Evolutionary conservation across 2,113 vertebrate species (phyloP).

Genomic region (Chionodraco myersi): DNA sequence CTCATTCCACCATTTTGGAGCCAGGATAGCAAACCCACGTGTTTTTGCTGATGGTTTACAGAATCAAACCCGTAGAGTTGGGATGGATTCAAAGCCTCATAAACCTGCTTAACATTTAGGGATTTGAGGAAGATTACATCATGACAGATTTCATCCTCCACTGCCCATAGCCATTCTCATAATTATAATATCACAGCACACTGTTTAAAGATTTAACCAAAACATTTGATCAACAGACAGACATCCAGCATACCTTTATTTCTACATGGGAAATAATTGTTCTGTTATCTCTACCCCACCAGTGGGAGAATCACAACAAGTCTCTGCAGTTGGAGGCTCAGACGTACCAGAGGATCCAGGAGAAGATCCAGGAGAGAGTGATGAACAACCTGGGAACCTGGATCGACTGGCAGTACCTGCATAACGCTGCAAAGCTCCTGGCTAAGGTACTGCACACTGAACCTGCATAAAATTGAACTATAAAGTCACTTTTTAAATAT

Average conservation of each 20-base stretch:
- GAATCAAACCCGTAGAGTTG: not conserved
- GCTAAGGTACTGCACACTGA: constrained; percentile 88
- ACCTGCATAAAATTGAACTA: not conserved
- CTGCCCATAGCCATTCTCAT: not conserved
- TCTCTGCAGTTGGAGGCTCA: constrained; percentile 98
- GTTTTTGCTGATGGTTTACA: not conserved
- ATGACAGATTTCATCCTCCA: not conserved
- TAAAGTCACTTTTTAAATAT: not conserved
- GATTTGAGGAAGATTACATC: not conserved
- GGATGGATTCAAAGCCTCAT: not conserved
- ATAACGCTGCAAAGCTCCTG: constrained; percentile 97
- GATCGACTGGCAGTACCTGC: constrained; percentile 99
- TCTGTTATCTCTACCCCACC: constrained; percentile 3
- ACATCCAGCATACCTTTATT: not conserved
- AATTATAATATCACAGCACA: not conserved
- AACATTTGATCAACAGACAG: not conserved
- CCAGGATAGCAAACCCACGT: too few relatives aligned
- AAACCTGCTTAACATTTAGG: not conserved
- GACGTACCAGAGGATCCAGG: constrained; percentile 98
- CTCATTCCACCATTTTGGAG: too few relatives aligned
- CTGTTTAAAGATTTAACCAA: too few relatives aligned
- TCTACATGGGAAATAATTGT: not conserved
- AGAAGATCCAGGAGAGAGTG: constrained; percentile 98
- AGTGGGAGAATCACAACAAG: constrained; percentile 99
- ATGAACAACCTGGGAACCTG: constrained; percentile 99